These are phyloP conservation scores for Thera obeliscata DNA, from an alignment of 2,888 invertebrate species.

Conservation along the genomic window DNA sequence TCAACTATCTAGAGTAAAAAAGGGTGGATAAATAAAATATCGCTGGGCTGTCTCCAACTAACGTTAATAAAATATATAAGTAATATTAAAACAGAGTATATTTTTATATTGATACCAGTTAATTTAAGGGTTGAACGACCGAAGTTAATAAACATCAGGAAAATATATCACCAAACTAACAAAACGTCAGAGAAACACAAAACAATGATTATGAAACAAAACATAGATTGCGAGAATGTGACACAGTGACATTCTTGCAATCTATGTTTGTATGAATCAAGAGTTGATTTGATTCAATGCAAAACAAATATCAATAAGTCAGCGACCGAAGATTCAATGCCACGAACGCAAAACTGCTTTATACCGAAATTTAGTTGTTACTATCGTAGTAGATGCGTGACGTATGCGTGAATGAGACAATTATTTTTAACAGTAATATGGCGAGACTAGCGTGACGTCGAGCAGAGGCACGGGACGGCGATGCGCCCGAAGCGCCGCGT, in stretches of 20 bases:
- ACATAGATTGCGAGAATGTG: slow-evolving; percentile 38
- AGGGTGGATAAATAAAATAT: slow-evolving; percentile 1
- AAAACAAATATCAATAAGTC: slow-evolving; percentile 55
- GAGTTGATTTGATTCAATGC: slow-evolving; percentile 41
- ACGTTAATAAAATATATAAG: not conserved
- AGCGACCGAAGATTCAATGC: slow-evolving; percentile 64
- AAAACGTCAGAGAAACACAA: slow-evolving; percentile 12
- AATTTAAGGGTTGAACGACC: not conserved
- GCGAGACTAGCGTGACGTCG: slow-evolving; percentile 54
- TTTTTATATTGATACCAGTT: not conserved
- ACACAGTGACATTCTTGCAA: slow-evolving; percentile 26
- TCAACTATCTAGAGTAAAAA: slow-evolving; percentile 1
- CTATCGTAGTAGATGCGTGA: slow-evolving; percentile 76
- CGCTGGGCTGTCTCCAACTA: not conserved
- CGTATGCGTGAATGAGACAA: slow-evolving; percentile 79
- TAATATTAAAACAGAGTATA: not conserved
- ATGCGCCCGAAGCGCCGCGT: slow-evolving; percentile 46
- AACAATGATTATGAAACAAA: slow-evolving; percentile 27
- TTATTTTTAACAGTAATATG: slow-evolving; percentile 79
- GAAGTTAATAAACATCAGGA: slow-evolving; percentile 6
- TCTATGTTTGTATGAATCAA: too few species aligned
- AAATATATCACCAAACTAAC: not conserved
- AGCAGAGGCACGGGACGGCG: slow-evolving; percentile 42
- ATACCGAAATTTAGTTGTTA: slow-evolving; percentile 78
- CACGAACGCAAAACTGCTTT: slow-evolving; percentile 72